Evolutionary conservation across 2,888 invertebrate species (phyloP).

Genomic region (Phoenoteleia sp.): DNA sequence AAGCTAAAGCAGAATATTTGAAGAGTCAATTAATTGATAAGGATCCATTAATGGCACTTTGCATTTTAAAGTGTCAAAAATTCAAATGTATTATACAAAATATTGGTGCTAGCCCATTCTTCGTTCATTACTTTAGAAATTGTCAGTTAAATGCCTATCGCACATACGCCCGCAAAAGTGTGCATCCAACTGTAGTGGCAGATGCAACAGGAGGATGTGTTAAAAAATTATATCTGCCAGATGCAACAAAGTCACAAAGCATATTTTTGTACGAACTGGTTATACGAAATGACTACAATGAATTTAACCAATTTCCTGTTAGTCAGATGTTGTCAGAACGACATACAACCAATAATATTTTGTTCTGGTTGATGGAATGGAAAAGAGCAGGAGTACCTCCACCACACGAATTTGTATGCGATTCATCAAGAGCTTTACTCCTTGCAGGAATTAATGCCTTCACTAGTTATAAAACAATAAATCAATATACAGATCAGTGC

Average conservation of each 20-base stretch:
- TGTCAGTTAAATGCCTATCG: constrained; percentile 33
- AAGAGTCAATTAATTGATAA: background rate
- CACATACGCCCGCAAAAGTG: background rate
- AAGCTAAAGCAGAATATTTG: constrained; percentile 3
- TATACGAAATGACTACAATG: constrained; percentile 31
- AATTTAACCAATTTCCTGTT: constrained; percentile 52
- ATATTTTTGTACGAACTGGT: constrained; percentile 65
- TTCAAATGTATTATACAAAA: constrained; percentile 10
- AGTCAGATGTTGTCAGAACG: constrained; percentile 52
- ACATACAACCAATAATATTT: constrained; percentile 53
- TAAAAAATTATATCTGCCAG: constrained; percentile 29
- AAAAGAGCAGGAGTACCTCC: constrained; percentile 30
- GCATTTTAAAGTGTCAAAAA: background rate
- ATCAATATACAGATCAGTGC: constrained; percentile 39
- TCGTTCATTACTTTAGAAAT: constrained; percentile 29
- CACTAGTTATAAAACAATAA: constrained; percentile 32
- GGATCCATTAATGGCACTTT: background rate
- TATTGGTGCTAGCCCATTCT: constrained; percentile 6
- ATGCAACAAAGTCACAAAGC: constrained; percentile 31
- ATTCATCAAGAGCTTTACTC: constrained; percentile 53
- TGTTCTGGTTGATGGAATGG: constrained; percentile 59
- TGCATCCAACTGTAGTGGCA: background rate
- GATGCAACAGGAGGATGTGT: constrained; percentile 62
- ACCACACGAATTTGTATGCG: constrained; percentile 52
- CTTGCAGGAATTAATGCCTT: constrained; percentile 35